These are phyloP conservation scores for Neotoma lepida DNA, from an alignment of 2,113 vertebrate genomes.

Conservation along the genomic window DNA sequence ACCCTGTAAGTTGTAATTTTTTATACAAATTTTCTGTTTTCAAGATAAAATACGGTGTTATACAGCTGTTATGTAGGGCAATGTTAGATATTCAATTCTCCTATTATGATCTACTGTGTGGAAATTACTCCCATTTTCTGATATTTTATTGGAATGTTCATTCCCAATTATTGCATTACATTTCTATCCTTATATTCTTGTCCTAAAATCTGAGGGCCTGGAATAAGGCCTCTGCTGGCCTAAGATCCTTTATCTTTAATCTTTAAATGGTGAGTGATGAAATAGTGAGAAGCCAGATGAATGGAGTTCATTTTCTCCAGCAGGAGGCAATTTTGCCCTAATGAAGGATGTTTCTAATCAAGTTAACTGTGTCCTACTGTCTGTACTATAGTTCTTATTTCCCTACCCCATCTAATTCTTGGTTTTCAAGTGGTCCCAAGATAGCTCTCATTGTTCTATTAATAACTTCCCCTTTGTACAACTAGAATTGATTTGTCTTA, in stretches of 20 bases:
- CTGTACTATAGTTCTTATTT: not conserved
- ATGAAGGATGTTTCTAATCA: not conserved
- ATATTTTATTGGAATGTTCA: not conserved
- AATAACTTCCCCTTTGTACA: not conserved
- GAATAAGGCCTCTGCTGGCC: not conserved
- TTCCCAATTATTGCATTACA: not conserved
- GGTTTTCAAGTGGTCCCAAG: not conserved
- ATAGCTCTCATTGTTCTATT: not conserved
- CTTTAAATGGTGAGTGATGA: not conserved
- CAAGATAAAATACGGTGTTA: conserved; percentile 5
- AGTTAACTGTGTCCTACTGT: not conserved
- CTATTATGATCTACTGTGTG: not conserved
- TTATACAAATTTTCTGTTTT: not conserved
- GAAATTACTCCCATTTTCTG: not conserved
- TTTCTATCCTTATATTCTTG: not conserved
- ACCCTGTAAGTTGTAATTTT: not conserved
- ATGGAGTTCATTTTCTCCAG: not conserved
- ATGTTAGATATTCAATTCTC: not conserved
- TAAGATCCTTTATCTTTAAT: not conserved
- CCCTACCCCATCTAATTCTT: not conserved
- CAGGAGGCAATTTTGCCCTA: not conserved
- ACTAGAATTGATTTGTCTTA: conserved; percentile 15
- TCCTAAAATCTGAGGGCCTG: not conserved
- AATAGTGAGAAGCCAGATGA: not conserved
- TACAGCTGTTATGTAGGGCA: not conserved